These are phyloP conservation scores for Mesitornis unicolor DNA, from an alignment of 2,113 vertebrate genomes.

Conservation along the genomic window DNA sequence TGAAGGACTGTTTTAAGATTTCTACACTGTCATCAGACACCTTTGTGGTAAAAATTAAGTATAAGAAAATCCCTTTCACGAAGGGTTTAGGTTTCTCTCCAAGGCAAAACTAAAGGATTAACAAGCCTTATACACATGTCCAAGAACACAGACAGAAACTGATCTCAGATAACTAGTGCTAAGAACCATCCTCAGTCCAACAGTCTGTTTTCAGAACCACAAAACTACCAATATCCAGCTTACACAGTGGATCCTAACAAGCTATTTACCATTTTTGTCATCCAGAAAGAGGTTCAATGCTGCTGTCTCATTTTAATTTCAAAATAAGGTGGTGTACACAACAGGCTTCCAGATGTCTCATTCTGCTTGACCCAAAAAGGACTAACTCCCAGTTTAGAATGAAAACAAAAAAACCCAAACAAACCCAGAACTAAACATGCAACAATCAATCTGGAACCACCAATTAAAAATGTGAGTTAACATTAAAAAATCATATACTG, in stretches of 20 bases:
- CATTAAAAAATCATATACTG: not conserved
- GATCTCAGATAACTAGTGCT: not conserved
- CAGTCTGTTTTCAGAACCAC: not conserved
- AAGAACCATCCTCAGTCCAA: not conserved
- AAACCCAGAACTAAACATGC: not conserved
- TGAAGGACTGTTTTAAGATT: not conserved
- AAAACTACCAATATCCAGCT: not conserved
- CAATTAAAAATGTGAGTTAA: not conserved
- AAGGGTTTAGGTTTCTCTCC: not conserved
- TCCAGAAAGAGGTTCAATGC: not conserved
- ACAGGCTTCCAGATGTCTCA: not conserved
- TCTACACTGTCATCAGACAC: not conserved
- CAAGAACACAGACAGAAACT: not conserved
- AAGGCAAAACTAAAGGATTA: not conserved
- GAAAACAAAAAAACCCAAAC: not conserved
- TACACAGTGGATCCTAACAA: not conserved
- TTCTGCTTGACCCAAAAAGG: not conserved
- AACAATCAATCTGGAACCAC: not conserved
- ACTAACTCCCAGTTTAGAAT: not conserved
- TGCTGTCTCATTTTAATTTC: not conserved
- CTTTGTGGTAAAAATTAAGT: not conserved
- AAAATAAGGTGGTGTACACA: not conserved
- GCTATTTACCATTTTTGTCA: not conserved
- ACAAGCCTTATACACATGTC: not conserved
- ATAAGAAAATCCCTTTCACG: not conserved